Evolutionary conservation across 2,797 vertebrate species (phyloP), one percentile per base, ranked within the genome.

Genomic region (Acanthopagrus latus): DNA sequence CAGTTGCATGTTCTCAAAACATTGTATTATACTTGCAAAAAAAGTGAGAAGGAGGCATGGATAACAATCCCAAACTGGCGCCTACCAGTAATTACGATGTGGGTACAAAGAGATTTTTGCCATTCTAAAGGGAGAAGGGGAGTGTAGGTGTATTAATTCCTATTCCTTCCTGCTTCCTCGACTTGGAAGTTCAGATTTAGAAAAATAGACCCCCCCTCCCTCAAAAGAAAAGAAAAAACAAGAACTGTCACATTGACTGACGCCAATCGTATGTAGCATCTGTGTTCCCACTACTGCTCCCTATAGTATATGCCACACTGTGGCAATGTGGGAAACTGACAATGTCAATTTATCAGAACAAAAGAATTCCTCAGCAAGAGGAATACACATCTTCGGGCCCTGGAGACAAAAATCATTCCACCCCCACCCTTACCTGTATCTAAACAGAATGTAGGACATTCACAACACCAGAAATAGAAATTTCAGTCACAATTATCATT

Each of bases 281-380:
- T 81, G 83, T 87, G 91, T 91, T 93, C 92, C 91, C 92, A 89
- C 91, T 86, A 86, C 85, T 82, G 90, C 84, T 94, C 91, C 93
- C 94, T 78, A 84, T 89, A 93, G 94, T 92, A 93, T 92, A 87
- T 89, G 86, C 86, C 87, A 89, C 91, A 73, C 87, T 87, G 89
- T 89, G 86, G 91, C 90, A 92, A 91, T 75, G 91, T 94, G 92
- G 92, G 92, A 94, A 94, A 89, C 93, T 95, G 95, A 94, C 94
- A 91, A 64, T 92, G 92, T 95, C 92, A 95, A 95, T 95, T 95
- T 94, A 94, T 93, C 92, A 95, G 89, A 95, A 95, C 94, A 95
- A 95, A 95, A 92, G 90, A 90, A 82, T 93, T 92, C 87, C 88
- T 94, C 87, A 88, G 89, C 89, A 87, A 91, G 88, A 89, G 88